These are phyloP conservation scores for Chionodraco myersi DNA, from an alignment of 2,113 vertebrate species.

Conservation along the genomic window DNA sequence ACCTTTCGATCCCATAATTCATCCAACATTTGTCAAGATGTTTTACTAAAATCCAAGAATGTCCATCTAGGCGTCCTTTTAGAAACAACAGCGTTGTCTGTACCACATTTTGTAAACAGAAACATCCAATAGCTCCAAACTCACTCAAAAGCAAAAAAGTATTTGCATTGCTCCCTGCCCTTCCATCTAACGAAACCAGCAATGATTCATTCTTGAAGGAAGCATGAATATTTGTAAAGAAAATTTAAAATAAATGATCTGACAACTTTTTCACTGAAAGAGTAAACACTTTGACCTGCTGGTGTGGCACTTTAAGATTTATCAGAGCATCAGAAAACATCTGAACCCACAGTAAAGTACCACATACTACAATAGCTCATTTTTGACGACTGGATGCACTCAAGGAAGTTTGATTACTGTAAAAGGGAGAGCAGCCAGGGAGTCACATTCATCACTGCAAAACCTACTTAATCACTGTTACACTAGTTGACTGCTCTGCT, in stretches of 20 bases:
- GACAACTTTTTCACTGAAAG: background rate
- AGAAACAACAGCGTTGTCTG: background rate
- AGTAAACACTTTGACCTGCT: background rate
- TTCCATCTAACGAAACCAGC: too few species aligned
- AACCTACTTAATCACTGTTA: background rate
- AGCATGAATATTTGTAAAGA: background rate
- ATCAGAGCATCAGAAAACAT: background rate
- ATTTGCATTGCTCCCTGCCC: too few species aligned
- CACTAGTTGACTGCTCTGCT: background rate
- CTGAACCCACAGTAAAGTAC: slow-evolving; percentile 1
- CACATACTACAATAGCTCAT: background rate
- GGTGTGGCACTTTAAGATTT: too few species aligned
- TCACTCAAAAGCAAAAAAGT: background rate
- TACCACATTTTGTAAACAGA: background rate
- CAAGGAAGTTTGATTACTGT: slow-evolving; percentile 13
- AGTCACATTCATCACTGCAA: background rate
- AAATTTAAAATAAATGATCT: background rate
- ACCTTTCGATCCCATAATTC: background rate
- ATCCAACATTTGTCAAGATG: background rate
- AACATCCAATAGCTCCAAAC: background rate
- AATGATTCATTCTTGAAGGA: background rate
- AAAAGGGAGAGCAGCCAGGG: slow-evolving; percentile 1
- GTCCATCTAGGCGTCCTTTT: background rate
- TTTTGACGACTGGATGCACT: slow-evolving; percentile 15
- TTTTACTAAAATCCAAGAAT: background rate